phyloP scores from a whole-genome alignment of 2,888 invertebrate species.

The Chrysodeixis includens region DNA sequence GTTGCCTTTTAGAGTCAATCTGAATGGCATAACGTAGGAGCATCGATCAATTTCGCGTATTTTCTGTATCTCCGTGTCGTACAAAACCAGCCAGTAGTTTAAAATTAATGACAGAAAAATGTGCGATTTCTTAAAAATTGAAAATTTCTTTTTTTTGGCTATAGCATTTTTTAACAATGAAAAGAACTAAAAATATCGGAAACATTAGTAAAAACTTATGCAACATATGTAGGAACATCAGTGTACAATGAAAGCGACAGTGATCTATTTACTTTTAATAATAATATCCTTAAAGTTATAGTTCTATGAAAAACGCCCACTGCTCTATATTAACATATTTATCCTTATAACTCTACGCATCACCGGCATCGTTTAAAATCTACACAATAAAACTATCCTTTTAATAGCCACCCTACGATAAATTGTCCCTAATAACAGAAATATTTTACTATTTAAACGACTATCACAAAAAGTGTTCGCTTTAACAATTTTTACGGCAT shows the following conservation, averaged over 20 bases:
- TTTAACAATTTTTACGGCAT: conserved; percentile 83
- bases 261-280: conserved; percentile 57
- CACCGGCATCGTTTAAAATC: conserved; percentile 74
- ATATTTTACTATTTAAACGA: conserved; percentile 82
- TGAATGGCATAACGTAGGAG: too few species aligned
- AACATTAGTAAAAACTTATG: too few species aligned
- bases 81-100: too few species aligned
- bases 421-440: conserved; percentile 85
- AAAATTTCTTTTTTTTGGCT: too few species aligned
- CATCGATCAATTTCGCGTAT: too few species aligned
- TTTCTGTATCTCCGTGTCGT: too few species aligned
- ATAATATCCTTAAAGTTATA: conserved; percentile 51
- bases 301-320: conserved; percentile 55
- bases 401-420: conserved; percentile 82
- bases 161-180: too few species aligned
- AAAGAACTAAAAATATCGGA: too few species aligned
- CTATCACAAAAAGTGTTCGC: conserved; percentile 79
- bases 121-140: too few species aligned
- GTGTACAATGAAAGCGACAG: conserved; percentile 5
- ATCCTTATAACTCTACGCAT: conserved; percentile 68
- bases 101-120: too few species aligned
- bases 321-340: conserved; percentile 68
- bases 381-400: conserved; percentile 84
- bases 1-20: too few species aligned
- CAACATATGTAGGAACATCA: too few species aligned